These are phyloP conservation scores for Dione juno DNA, from an alignment of 2,888 invertebrate species.

Conservation along the genomic window DNA sequence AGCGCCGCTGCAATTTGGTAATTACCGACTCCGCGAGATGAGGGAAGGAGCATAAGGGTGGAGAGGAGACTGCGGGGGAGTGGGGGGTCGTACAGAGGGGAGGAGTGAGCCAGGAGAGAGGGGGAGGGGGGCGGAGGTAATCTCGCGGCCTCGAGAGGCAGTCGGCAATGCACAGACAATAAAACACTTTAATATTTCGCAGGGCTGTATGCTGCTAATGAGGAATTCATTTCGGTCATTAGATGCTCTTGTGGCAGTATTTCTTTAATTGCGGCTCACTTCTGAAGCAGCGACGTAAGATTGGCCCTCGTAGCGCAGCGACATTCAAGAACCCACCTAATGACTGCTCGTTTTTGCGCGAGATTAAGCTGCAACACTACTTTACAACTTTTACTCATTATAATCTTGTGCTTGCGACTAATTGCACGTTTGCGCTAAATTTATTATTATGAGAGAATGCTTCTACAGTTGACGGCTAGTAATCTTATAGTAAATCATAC, in stretches of 20 bases:
- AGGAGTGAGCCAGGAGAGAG: too few relatives aligned
- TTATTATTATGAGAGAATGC: conserved; percentile 3
- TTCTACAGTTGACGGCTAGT: background rate
- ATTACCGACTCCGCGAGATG: conserved; percentile 50
- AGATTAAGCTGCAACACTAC: conserved; percentile 27
- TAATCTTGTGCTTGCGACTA: conserved; percentile 17
- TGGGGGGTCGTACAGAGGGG: conserved; percentile 23
- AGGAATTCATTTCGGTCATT: conserved; percentile 49
- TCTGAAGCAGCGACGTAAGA: conserved; percentile 40
- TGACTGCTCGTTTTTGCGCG: conserved; percentile 24
- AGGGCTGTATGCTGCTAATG: conserved; percentile 46
- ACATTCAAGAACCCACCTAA: conserved; percentile 25
- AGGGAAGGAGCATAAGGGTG: conserved; percentile 25
- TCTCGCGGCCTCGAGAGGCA: conserved; percentile 51
- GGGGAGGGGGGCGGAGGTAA: conserved; percentile 41
- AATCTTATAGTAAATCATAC: background rate
- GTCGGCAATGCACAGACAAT: conserved; percentile 49
- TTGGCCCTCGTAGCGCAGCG: conserved; percentile 40
- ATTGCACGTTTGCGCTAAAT: conserved; percentile 16
- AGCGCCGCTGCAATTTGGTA: conserved; percentile 59
- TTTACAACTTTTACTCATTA: conserved; percentile 21
- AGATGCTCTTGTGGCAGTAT: conserved; percentile 42
- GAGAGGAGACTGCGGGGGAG: conserved; percentile 31
- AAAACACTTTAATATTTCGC: conserved; percentile 47
- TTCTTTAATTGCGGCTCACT: conserved; percentile 45